Evolutionary conservation across 2,888 invertebrate species (phyloP), one percentile per base, ranked within the genome.

Genomic region (Drosophila nr. fundita): DNA sequence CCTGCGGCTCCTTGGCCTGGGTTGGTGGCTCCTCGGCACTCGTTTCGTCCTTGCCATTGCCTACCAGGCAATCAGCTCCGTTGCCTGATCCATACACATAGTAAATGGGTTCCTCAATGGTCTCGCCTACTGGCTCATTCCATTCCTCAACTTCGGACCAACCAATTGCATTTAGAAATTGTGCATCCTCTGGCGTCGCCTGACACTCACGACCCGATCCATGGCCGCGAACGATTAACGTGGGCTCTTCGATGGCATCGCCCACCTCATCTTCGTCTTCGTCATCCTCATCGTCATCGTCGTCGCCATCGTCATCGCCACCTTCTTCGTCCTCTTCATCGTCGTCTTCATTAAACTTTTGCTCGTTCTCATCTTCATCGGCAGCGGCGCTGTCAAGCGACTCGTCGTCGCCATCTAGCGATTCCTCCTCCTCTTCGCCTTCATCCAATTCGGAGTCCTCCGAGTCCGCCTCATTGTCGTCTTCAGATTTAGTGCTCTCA

Each of bases 41-140:
- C 11, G 65, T 61, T 71, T 91, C 90, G 32, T 76, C 81, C 42
- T 91, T 92, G 3, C 84, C 81, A 92, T 97, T 97, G 2, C 97
- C 97, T 6, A 96, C 96, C 68, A 96, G 94, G 91, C 96, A 97
- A 34, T 96, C 96, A 27, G 92, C 93, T 6, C 97, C 97, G 81
- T 93, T 94, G 48, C 97, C 97, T 87, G 95, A 95, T 4, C 88
- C 83, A n/a, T 58, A 10, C 89, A 97, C 94, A 91, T 94, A 95
- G 93, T 96, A 94, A 0, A 96, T 93, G 1, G 95, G 94, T 92
- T 97, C 97, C 87, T 95, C 95, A 63, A 97, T 96, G 79, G 94
- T 95, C 88, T 97, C 97, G 32, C 96, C 95, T 58, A 96, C 76
- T 0, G 52, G n/a, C 0, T 0, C n/a, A 52, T 78, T 70, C 7